Percentiles rank a stretch among this genome's conserved stretches.
Conservation (phyloP, 64 coral and sea anemone species). For the Montipora capricornis region DNA sequence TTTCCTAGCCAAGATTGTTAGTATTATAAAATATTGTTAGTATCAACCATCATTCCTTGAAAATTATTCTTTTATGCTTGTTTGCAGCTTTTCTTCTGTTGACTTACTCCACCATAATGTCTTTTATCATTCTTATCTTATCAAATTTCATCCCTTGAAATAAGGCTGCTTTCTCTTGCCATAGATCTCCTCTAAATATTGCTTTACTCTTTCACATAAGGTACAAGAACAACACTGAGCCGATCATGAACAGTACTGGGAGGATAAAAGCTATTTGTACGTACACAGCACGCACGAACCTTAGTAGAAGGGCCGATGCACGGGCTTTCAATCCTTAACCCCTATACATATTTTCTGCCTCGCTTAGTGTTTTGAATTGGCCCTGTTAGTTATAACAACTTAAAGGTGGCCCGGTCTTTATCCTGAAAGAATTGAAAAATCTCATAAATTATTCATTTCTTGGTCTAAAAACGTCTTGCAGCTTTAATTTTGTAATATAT, state of each 20-base stretch:
- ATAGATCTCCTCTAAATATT: background rate
- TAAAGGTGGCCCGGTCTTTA: too few relatives aligned
- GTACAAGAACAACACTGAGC: background rate
- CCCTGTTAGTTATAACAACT: too few relatives aligned
- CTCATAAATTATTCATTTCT: too few relatives aligned
- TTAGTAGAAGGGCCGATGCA: too few relatives aligned
- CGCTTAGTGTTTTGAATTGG: too few relatives aligned
- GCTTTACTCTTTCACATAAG: slow-evolving; percentile 16
- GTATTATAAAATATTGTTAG: slow-evolving; percentile 38
- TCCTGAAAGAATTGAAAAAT: too few relatives aligned
- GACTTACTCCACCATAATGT: background rate
- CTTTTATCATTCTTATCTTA: background rate
- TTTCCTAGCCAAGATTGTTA: background rate
- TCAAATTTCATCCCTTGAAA: background rate
- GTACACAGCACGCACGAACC: background rate
- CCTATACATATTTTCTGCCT: too few relatives aligned
- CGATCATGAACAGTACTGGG: background rate
- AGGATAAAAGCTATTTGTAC: slow-evolving; percentile 20
- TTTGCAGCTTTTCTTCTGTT: background rate
- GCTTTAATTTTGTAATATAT: too few relatives aligned
- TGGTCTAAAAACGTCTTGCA: too few relatives aligned
- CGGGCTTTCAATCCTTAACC: too few relatives aligned
- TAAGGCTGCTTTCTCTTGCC: background rate
- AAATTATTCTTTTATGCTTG: background rate
- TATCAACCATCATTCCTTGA: background rate